Conservation (phyloP, 2,888 invertebrate genomes). For the Pemphredon lugubris region DNA sequence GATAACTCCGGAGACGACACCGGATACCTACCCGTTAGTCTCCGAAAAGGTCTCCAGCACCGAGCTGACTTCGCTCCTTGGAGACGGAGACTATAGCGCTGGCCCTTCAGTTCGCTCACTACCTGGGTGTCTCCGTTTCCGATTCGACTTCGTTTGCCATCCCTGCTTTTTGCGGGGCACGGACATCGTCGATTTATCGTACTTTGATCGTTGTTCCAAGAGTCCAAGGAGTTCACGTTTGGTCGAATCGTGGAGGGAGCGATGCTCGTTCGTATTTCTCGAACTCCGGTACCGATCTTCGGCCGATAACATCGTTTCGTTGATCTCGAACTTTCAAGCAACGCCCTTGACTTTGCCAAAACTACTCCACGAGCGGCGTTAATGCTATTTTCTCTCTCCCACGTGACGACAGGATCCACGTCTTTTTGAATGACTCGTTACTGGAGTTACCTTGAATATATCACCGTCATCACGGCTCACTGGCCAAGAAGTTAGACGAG, state of each 20-base stretch:
- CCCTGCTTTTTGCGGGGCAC: constrained; percentile 20
- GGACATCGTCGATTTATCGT: constrained; percentile 48
- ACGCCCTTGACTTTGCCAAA: constrained; percentile 33
- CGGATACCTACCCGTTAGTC: no score
- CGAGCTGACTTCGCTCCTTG: no score
- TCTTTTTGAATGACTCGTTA: background rate
- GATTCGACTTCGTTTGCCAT: no score
- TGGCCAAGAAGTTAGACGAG: no score
- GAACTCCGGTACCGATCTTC: constrained; percentile 23
- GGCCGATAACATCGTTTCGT: background rate
- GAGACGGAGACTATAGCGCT: no score
- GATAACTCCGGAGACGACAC: no score
- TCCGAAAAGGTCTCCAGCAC: no score
- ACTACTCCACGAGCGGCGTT: background rate
- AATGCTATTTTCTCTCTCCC: constrained; percentile 4
- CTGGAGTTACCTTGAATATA: constrained; percentile 22
- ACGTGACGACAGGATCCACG: background rate
- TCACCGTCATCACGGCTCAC: no score
- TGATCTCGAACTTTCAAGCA: constrained; percentile 7
- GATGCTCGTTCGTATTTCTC: constrained; percentile 8
- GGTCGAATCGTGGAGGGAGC: background rate
- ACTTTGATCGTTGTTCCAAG: constrained; percentile 40
- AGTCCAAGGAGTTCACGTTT: constrained; percentile 17
- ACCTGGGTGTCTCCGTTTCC: no score
- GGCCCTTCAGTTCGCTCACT: no score